phyloP scores from a whole-genome alignment of 1,140 invertebrate species.

The Atta cephalotes region DNA sequence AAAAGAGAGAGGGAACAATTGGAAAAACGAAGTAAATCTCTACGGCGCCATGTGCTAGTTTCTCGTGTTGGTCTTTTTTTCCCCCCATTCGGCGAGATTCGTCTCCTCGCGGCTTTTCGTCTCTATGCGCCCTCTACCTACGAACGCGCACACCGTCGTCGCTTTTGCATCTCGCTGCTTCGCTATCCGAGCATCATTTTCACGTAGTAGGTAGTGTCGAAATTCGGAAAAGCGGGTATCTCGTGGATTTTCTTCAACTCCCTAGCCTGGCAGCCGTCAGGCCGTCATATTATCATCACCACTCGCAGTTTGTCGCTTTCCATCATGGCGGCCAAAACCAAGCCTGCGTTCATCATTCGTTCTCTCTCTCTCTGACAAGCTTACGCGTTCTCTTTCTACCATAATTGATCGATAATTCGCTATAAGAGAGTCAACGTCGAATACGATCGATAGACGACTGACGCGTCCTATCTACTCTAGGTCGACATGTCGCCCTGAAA shows the following conservation, averaged over 20 bases:
- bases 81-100: constrained; percentile 19
- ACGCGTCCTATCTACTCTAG: constrained; percentile 64
- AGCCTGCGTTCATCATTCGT: constrained; percentile 72
- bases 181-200: constrained; percentile 76
- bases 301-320: constrained; percentile 59
- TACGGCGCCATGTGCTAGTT: constrained; percentile 68
- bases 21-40: not conserved
- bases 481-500: constrained; percentile 74
- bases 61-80: constrained; percentile 19
- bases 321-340: constrained; percentile 81
- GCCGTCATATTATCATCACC: constrained; percentile 47
- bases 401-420: constrained; percentile 80
- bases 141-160: not conserved
- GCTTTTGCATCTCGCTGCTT: not conserved
- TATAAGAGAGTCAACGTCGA: constrained; percentile 72
- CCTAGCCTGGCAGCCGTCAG: constrained; percentile 65
- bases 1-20: not conserved
- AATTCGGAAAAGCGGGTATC: constrained; percentile 55
- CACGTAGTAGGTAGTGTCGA: constrained; percentile 52
- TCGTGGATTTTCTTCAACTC: constrained; percentile 71
- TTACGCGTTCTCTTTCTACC: constrained; percentile 42
- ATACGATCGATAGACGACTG: constrained; percentile 68
- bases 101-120: constrained; percentile 20
- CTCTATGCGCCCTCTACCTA: constrained; percentile 17
- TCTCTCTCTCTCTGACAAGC: constrained; percentile 30